phyloP scores from a whole-genome alignment of 2,888 invertebrate species.

The Rhagonycha lutea region DNA sequence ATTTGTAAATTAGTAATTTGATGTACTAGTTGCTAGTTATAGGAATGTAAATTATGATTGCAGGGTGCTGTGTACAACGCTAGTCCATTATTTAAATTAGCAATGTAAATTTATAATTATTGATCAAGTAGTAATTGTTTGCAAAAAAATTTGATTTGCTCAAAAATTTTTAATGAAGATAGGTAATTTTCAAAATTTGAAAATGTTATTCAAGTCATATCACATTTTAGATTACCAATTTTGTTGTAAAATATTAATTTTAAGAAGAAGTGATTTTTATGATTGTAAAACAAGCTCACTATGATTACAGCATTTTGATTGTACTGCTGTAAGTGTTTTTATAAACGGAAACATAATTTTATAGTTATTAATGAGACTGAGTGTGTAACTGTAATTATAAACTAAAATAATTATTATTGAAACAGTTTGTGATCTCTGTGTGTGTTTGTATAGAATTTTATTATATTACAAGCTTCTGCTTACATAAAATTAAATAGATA shows the following conservation, averaged over 20 bases:
- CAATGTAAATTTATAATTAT: not conserved
- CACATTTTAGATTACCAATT: not conserved
- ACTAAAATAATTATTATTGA: constrained; percentile 1
- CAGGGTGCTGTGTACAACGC: constrained; percentile 16
- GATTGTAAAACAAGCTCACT: not conserved
- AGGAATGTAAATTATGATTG: not conserved
- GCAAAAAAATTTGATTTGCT: not conserved
- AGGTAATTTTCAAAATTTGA: not conserved
- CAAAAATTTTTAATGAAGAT: not conserved
- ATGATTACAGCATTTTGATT: not conserved
- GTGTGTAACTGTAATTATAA: constrained; percentile 3
- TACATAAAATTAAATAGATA: not conserved
- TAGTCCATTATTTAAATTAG: constrained; percentile 13
- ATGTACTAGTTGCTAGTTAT: constrained; percentile 10
- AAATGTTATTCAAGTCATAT: not conserved
- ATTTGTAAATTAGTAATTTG: constrained; percentile 9
- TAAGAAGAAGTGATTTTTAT: not conserved
- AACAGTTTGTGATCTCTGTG: constrained; percentile 17
- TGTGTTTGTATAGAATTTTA: constrained; percentile 7
- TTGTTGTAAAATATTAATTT: not conserved
- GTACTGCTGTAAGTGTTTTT: not conserved
- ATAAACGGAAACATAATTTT: not conserved
- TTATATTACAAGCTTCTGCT: constrained; percentile 9
- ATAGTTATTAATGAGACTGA: not conserved
- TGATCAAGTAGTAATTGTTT: not conserved